Conservation (phyloP, 1,140 invertebrate species). For the Hyphantria cunea region DNA sequence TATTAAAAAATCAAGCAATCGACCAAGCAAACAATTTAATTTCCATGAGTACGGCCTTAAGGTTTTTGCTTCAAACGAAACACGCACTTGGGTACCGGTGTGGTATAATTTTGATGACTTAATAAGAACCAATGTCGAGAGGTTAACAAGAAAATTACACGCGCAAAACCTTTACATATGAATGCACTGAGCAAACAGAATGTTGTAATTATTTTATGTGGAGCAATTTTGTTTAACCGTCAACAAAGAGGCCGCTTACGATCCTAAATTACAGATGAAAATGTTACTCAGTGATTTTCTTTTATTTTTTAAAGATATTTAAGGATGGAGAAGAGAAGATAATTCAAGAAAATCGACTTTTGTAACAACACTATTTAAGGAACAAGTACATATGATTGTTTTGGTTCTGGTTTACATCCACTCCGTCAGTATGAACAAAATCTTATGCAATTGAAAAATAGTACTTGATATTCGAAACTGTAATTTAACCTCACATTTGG, state of each 20-base stretch:
- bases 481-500: too few species aligned
- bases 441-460: too few species aligned
- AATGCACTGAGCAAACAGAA: conserved; percentile 43
- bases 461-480: too few species aligned
- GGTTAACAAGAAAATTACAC: conserved; percentile 53
- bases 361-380: too few species aligned
- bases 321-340: too few species aligned
- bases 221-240: conserved; percentile 48
- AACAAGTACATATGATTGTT: too few species aligned
- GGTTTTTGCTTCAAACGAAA: conserved; percentile 30
- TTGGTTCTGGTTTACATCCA: too few species aligned
- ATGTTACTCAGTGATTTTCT: conserved; percentile 5
- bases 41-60: conserved; percentile 18
- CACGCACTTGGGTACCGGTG: conserved; percentile 31
- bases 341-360: too few species aligned
- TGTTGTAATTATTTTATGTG: conserved; percentile 56
- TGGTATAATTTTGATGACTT: conserved; percentile 59
- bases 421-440: too few species aligned
- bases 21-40: conserved; percentile 13
- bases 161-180: conserved; percentile 36
- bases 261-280: conserved; percentile 50
- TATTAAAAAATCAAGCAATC: conserved; percentile 1
- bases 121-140: conserved; percentile 52
- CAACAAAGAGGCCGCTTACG: conserved; percentile 46
- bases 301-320: too few species aligned